These are phyloP conservation scores for Apodemia zela DNA, from an alignment of 2,888 invertebrate species.

Conservation along the genomic window DNA sequence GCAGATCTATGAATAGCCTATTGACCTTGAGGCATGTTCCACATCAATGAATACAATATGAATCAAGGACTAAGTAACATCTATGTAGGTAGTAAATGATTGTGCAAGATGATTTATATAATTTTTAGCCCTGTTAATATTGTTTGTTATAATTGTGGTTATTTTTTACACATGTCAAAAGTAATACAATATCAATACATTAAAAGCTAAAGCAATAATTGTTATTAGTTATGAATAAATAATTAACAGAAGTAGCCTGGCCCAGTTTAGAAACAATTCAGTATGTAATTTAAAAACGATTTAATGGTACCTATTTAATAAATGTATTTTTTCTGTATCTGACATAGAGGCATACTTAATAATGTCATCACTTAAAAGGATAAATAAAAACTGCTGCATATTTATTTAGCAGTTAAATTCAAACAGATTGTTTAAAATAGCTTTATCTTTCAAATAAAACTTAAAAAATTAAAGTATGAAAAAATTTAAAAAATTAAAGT, in stretches of 20 bases:
- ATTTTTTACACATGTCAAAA: no score
- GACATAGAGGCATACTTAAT: no score
- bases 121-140: no score
- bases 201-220: background rate
- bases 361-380: no score
- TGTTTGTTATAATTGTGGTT: no score
- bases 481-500: background rate
- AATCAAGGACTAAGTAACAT: conserved; percentile 20
- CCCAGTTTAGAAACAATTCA: background rate
- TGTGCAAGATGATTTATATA: background rate
- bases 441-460: no score
- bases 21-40: conserved; percentile 51
- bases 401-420: no score
- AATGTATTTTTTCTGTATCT: no score
- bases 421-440: no score
- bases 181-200: background rate
- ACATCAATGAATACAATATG: conserved; percentile 32
- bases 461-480: no score
- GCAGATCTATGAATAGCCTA: conserved; percentile 33
- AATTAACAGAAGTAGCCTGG: background rate
- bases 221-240: background rate
- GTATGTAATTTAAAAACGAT: background rate
- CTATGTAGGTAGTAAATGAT: conserved; percentile 2
- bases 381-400: no score
- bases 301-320: no score